Base-by-base conservation (phyloP, 2,113 vertebrate species). In the Plecturocebus donacophilus region DNA sequence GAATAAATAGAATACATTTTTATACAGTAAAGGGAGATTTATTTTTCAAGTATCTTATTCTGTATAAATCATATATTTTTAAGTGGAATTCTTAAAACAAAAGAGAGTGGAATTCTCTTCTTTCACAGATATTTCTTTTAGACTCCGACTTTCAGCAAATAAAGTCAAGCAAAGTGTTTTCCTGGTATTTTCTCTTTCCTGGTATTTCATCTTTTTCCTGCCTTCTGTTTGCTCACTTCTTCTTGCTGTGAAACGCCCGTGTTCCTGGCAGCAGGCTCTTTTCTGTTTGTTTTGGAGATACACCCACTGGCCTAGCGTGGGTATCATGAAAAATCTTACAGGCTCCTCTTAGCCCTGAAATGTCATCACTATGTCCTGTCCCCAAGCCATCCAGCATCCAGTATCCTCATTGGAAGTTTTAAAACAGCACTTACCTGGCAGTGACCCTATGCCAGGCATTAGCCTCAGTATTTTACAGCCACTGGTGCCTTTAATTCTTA, bases 61-160 rank as follows among this genome's bases (percentile, higher is more conserved):
- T 32, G 49, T 80, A 87, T 0, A 0, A 96, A 56, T 80, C 42
- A 82, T 32, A 21, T 83, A 38, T 10, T 84, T 68, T 52, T 52
- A 1, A 52, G 21, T 38, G n/a, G 56, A 82, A 91, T 91, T 73
- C n/a, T 75, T 17, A 52, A 52, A 52, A 52, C 16, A 19, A 17
- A 52, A 52, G 16, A 19, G 16, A 17, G 27, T 38, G 30, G 49
- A 89, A 91, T 91, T 77, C n/a, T 75, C 11, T 16, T 12, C 14
- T 54, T 73, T 81, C 42, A 56, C 25, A 61, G 30, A 32, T 95
- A 45, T 94, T 90, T 91, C 54, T 82, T 92, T 93, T 75, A 73
- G 54, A 76, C 32, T 61, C 56, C 64, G 30, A 21, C 19, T 87
- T 17, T 92, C 27, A 90, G 54, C 64, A 83, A 91, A 83, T 6